A percentile compares a stretch with the other conserved stretches of the same genome.
These are phyloP conservation scores for Unio pictorum DNA, from an alignment of 2,888 invertebrate genomes.

Conservation along the genomic window DNA sequence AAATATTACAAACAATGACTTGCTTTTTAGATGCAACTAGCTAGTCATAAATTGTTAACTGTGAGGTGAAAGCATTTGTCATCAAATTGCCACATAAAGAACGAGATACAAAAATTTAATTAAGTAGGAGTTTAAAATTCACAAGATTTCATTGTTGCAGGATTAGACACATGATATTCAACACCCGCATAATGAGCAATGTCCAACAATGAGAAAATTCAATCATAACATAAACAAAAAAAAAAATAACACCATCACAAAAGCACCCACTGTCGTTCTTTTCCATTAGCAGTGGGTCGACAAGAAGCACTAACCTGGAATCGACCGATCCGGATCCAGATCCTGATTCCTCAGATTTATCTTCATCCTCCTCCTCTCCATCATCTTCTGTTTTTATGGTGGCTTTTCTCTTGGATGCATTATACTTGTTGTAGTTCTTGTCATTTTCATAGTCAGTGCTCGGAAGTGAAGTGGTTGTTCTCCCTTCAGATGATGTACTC, in stretches of 20 bases:
- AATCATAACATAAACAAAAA: neutral
- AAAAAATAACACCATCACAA: neutral
- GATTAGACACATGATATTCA: too few relatives aligned
- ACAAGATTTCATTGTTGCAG: too few relatives aligned
- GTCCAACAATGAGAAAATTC: neutral
- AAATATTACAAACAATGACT: too few relatives aligned
- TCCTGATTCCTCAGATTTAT: slow-evolving; percentile 41
- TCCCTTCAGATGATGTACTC: slow-evolving; percentile 15
- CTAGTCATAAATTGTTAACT: too few relatives aligned
- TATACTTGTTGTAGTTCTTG: slow-evolving; percentile 29
- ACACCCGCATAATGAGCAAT: too few relatives aligned
- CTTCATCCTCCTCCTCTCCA: slow-evolving; percentile 22
- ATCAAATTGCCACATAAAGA: too few relatives aligned
- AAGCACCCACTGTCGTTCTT: neutral
- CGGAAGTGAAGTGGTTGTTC: slow-evolving; percentile 36
- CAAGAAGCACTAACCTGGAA: slow-evolving; percentile 23
- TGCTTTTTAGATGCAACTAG: too few relatives aligned
- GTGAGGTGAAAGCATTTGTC: too few relatives aligned
- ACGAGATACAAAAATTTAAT: too few relatives aligned
- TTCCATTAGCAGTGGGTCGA: neutral
- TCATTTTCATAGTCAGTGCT: slow-evolving; percentile 38
- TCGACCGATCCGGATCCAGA: slow-evolving; percentile 52
- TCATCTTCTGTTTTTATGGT: slow-evolving; percentile 17
- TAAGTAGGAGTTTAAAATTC: too few relatives aligned
- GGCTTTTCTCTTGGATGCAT: slow-evolving; percentile 25